Percentiles rank a stretch among this genome's conserved stretches.
Evolutionary conservation across 1,140 invertebrate genomes (phyloP).

Genomic region (Lepidotrigona ventralis): DNA sequence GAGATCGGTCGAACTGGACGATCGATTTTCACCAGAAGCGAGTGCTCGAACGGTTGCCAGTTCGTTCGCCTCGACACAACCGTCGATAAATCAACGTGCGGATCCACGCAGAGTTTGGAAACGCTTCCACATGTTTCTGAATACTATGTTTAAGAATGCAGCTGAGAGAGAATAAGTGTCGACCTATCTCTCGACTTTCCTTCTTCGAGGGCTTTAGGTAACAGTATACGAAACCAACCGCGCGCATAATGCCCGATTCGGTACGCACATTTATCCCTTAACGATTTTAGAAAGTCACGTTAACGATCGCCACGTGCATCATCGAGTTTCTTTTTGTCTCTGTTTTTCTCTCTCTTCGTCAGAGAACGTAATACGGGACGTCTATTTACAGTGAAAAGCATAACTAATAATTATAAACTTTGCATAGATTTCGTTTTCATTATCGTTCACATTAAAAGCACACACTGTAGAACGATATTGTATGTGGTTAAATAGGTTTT

Average conservation of each 20-base stretch:
- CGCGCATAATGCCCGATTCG: constrained; percentile 27
- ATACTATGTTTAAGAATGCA: constrained; percentile 11
- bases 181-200: constrained; percentile 7
- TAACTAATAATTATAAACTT: too few relatives aligned
- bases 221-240: background rate
- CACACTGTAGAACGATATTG: too few relatives aligned
- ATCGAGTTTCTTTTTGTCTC: background rate
- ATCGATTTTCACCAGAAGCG: background rate
- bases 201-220: constrained; percentile 14
- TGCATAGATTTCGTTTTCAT: too few relatives aligned
- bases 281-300: constrained; percentile 40
- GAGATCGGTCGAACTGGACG: background rate
- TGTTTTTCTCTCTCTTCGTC: background rate
- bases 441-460: too few relatives aligned
- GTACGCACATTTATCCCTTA: constrained; percentile 26
- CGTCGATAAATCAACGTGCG: background rate
- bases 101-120: background rate
- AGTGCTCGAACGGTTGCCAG: too few relatives aligned
- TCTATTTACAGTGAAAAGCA: too few relatives aligned
- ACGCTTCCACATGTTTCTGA: background rate
- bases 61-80: background rate
- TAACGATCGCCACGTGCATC: constrained; percentile 20
- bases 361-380: background rate
- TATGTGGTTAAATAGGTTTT: background rate
- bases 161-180: background rate